Evolutionary conservation across 2,888 invertebrate species (phyloP).

Genomic region (Drosophila borborema): DNA sequence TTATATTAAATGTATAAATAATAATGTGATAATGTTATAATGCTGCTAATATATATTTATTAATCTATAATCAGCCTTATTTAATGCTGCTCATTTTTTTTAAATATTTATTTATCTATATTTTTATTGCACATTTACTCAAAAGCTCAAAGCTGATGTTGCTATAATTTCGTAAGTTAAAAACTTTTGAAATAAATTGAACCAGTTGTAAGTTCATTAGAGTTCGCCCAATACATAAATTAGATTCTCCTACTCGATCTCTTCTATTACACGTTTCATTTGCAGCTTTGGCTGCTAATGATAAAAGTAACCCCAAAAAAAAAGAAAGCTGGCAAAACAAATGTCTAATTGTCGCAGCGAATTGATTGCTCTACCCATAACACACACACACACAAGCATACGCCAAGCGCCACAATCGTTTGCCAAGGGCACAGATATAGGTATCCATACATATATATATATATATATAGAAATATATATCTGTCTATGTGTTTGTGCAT

Average conservation of each 20-base stretch:
- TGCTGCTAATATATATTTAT: too few species aligned
- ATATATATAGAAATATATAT: background rate
- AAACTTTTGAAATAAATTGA: background rate
- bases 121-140: too few species aligned
- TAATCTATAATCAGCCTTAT: too few species aligned
- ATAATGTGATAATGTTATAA: too few species aligned
- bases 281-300: constrained; percentile 14
- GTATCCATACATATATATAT: background rate
- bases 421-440: constrained; percentile 20
- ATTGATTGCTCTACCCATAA: constrained; percentile 9
- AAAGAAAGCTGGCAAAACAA: constrained; percentile 3
- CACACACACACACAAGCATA: background rate
- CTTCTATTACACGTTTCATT: background rate
- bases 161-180: too few species aligned
- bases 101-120: too few species aligned
- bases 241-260: background rate
- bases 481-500: background rate
- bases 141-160: too few species aligned
- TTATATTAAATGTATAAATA: too few species aligned
- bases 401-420: constrained; percentile 19
- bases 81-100: too few species aligned
- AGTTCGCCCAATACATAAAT: constrained; percentile 12
- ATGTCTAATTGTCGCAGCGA: constrained; percentile 23
- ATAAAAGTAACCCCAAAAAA: constrained; percentile 12
- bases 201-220: constrained; percentile 1